Evolutionary conservation across 1,140 invertebrate species (phyloP), one percentile per base, ranked within the genome.

Genomic region (Drosophila murphyi): DNA sequence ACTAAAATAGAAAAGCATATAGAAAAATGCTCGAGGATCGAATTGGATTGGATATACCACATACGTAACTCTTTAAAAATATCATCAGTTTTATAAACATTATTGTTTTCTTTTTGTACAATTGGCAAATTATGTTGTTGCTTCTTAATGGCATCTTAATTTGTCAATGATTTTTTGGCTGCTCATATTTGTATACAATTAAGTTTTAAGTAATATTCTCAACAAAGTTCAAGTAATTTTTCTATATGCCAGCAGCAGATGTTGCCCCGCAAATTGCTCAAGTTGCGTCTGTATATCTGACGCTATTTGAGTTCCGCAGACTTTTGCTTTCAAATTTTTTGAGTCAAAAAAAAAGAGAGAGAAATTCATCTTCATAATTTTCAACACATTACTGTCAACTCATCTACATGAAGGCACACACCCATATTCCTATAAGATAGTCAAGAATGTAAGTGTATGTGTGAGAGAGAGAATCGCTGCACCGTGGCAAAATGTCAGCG

Each of bases 351-450:
- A 57, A 52, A 32, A 50, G 47, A 35, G 65, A 5, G 2, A 80
- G 65, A 68, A 88, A 89, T 89, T 80, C 79, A 88, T 85, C 83
- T 88, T 89, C 77, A 88, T 89, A 88, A 89, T 85, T 83, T 88
- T 89, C 67, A 77, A 75, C 83, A 88, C 80, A 72, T 89, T 89
- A 78, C 80, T 78, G 67, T 70, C 71, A 89, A 89, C 85, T 89
- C 85, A 88, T 83, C 85, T 88, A 70, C 83, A 88, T 83, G 83
- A 83, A 60, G 55, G 69, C 69, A 62, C 57, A 70, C 55, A 74
- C 52, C 60, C 61, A 55, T 47, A 31, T 43, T 45, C 39, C 57
- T 34, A 50, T 39, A 61, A 48, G 34, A 62, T 34, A 64, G 43
- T 80, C 57, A 39, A 32, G 51, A 52, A 32, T 68, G 52, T 55